Evolutionary conservation across 2,888 invertebrate species (phyloP).

Genomic region (Drosophila sordidula): DNA sequence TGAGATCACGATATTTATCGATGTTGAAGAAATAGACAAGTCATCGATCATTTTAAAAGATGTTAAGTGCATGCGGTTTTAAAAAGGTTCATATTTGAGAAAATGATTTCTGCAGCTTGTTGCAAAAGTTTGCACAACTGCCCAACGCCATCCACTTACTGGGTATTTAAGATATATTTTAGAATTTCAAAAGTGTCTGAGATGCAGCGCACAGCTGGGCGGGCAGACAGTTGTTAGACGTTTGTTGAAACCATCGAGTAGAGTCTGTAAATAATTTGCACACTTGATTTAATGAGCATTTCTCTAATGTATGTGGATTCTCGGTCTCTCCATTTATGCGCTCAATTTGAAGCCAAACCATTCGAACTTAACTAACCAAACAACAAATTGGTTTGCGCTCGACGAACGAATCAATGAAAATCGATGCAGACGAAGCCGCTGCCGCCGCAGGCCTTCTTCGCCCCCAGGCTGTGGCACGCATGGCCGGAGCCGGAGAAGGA

Average conservation of each 20-base stretch:
- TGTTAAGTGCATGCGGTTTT: too few relatives aligned
- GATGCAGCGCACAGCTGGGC: not conserved
- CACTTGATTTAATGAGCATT: constrained; percentile 39
- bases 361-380: constrained; percentile 60
- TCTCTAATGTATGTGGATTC: constrained; percentile 14
- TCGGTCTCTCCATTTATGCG: constrained; percentile 47
- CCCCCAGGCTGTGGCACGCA: constrained; percentile 48
- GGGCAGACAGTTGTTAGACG: constrained; percentile 1
- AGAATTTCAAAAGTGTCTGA: constrained; percentile 1
- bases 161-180: constrained; percentile 4
- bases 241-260: constrained; percentile 5
- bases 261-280: constrained; percentile 40
- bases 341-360: constrained; percentile 64
- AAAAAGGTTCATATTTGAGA: too few relatives aligned
- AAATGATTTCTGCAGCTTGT: too few relatives aligned
- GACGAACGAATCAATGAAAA: constrained; percentile 57
- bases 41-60: too few relatives aligned
- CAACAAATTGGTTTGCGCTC: constrained; percentile 66
- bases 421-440: constrained; percentile 44
- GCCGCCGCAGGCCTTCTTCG: constrained; percentile 3
- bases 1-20: too few relatives aligned
- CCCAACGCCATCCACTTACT: not conserved
- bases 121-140: too few relatives aligned
- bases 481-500: constrained; percentile 33
- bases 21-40: too few relatives aligned